These are phyloP conservation scores for Prionace glauca DNA, from an alignment of 2,797 vertebrate species.

Conservation along the genomic window DNA sequence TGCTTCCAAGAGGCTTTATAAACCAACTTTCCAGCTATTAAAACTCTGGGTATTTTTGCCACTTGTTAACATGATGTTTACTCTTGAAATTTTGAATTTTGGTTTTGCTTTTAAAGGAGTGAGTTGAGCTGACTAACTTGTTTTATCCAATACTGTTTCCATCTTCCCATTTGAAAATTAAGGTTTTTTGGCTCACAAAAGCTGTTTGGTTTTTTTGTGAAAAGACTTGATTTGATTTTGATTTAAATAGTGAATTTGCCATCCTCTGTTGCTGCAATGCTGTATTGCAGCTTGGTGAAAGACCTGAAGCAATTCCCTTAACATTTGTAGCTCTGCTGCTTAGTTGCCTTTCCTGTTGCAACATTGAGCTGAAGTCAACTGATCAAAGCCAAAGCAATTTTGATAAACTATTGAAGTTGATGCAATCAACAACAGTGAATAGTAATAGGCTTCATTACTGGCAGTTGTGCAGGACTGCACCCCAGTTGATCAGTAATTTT, in stretches of 20 bases:
- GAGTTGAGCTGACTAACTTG: not conserved
- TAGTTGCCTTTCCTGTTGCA: not conserved
- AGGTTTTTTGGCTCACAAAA: not conserved
- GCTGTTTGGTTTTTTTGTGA: not conserved
- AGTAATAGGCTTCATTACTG: not conserved
- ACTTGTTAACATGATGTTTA: not conserved
- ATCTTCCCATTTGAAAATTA: too few relatives aligned
- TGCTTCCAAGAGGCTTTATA: not conserved
- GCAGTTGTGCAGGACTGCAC: not conserved
- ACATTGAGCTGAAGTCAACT: not conserved
- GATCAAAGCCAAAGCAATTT: not conserved
- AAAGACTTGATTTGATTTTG: too few relatives aligned
- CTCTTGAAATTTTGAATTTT: not conserved
- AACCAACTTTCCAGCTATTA: not conserved
- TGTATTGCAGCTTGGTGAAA: not conserved
- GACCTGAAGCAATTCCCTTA: not conserved
- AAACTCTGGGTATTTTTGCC: not conserved
- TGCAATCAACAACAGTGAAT: not conserved
- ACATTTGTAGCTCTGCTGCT: not conserved
- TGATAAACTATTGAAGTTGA: not conserved
- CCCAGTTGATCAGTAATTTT: not conserved
- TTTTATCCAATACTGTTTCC: not conserved
- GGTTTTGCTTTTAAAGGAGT: not conserved
- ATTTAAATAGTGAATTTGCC: not conserved
- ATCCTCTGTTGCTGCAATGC: not conserved